These are phyloP conservation scores for Stegostoma tigrinum DNA, from an alignment of 2,113 vertebrate species.

Conservation along the genomic window DNA sequence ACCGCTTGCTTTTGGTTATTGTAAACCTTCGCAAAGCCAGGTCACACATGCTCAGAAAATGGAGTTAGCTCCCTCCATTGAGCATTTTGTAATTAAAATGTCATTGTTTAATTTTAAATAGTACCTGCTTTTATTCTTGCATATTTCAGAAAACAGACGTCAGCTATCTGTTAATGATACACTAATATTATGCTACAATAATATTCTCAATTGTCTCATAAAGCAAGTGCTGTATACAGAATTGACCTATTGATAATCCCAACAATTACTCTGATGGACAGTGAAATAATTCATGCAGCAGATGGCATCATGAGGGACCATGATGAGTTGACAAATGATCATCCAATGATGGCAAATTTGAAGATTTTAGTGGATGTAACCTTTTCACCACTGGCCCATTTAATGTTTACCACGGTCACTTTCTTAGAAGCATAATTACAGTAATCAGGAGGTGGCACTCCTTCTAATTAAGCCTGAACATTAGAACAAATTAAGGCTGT, in stretches of 20 bases:
- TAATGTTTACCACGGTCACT: not conserved
- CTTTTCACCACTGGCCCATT: not conserved
- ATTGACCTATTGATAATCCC: not conserved
- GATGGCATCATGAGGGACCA: not conserved
- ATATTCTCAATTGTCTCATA: not conserved
- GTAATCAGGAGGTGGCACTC: not conserved
- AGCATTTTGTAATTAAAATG: not conserved
- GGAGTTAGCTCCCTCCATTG: not conserved
- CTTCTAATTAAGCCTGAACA: not conserved
- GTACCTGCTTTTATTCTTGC: not conserved
- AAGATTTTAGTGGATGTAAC: not conserved
- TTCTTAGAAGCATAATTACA: not conserved
- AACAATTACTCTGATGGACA: not conserved
- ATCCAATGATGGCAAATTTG: not conserved
- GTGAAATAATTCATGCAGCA: not conserved
- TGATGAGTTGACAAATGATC: not conserved
- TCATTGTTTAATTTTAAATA: not conserved
- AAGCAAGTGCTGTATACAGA: not conserved
- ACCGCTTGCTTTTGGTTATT: not conserved
- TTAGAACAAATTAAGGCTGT: not conserved
- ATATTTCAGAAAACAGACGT: not conserved
- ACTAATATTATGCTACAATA: not conserved
- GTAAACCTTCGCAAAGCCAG: not conserved
- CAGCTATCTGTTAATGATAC: not conserved
- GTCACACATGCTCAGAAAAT: not conserved